Conservation (phyloP, 2,797 vertebrate genomes). For the Phalloptychus januarius region DNA sequence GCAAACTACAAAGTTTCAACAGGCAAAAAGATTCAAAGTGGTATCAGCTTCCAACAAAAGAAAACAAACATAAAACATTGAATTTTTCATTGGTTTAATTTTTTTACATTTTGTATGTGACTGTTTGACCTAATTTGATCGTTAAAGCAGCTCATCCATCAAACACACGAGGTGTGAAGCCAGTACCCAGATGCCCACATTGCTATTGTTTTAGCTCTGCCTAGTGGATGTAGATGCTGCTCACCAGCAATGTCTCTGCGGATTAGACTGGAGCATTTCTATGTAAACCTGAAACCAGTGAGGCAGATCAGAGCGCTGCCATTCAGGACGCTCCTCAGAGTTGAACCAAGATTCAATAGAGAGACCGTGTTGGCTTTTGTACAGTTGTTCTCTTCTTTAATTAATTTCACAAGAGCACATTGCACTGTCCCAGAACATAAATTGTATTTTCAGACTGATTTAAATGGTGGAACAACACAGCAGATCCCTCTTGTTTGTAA, state of each 20-base stretch:
- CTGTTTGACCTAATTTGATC: conserved; percentile 79
- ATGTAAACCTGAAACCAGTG: conserved; percentile 48
- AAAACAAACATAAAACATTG: conserved; percentile 67
- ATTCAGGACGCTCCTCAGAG: conserved; percentile 33
- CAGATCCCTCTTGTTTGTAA: conserved; percentile 28
- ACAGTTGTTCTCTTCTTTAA: conserved; percentile 39
- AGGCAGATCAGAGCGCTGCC: conserved; percentile 49
- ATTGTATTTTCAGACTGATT: conserved; percentile 10
- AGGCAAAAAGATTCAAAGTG: conserved; percentile 60
- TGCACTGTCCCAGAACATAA: conserved; percentile 16
- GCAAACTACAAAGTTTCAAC: conserved; percentile 63
- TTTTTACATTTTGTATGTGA: conserved; percentile 67
- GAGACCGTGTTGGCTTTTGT: neutral
- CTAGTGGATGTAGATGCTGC: conserved; percentile 57
- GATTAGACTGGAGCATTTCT: conserved; percentile 54
- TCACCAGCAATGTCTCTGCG: conserved; percentile 47
- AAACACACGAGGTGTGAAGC: conserved; percentile 79
- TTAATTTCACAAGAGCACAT: conserved; percentile 25
- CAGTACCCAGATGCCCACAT: too few species aligned
- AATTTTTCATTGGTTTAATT: conserved; percentile 56
- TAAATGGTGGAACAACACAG: conserved; percentile 19
- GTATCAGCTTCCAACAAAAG: conserved; percentile 42
- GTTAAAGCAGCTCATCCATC: conserved; percentile 75
- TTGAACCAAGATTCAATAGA: neutral
- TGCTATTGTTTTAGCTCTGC: conserved; percentile 40